These are phyloP conservation scores for Calcarius lapponicus DNA, from an alignment of 2,797 vertebrate species.

Conservation along the genomic window DNA sequence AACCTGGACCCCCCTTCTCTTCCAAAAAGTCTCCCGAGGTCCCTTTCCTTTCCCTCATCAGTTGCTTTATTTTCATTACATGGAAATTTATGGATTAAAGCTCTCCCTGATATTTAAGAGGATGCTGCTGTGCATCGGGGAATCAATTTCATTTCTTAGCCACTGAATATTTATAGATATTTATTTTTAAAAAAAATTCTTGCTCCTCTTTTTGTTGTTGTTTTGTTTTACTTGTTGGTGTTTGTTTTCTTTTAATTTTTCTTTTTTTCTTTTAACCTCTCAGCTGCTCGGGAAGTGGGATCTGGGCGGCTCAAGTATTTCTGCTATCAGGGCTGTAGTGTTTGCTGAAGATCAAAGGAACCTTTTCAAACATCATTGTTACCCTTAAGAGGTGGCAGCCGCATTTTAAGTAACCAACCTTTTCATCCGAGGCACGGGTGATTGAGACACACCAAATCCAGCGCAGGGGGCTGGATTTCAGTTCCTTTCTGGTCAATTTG, in stretches of 20 bases:
- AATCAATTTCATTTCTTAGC: neutral
- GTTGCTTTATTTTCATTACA: neutral
- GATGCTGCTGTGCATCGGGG: neutral
- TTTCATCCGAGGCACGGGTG: neutral
- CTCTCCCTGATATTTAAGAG: neutral
- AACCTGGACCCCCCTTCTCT: neutral
- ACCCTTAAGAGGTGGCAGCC: neutral
- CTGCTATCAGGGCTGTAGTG: neutral
- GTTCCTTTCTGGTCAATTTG: neutral
- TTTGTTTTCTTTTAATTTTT: neutral
- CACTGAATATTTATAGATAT: neutral
- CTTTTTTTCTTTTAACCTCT: neutral
- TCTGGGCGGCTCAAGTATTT: neutral
- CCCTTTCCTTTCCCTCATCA: neutral
- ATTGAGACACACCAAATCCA: neutral
- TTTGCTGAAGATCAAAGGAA: conserved; percentile 43
- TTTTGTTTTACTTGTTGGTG: neutral
- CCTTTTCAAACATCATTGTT: neutral
- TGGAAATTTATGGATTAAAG: neutral
- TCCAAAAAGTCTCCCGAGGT: neutral
- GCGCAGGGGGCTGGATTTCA: neutral
- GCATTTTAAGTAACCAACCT: neutral
- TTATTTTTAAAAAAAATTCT: neutral
- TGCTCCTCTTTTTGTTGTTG: neutral
- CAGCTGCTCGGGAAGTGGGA: neutral